Evolutionary conservation across 2,797 vertebrate genomes (phyloP).

Genomic region (Crossoptilon crossoptilon): DNA sequence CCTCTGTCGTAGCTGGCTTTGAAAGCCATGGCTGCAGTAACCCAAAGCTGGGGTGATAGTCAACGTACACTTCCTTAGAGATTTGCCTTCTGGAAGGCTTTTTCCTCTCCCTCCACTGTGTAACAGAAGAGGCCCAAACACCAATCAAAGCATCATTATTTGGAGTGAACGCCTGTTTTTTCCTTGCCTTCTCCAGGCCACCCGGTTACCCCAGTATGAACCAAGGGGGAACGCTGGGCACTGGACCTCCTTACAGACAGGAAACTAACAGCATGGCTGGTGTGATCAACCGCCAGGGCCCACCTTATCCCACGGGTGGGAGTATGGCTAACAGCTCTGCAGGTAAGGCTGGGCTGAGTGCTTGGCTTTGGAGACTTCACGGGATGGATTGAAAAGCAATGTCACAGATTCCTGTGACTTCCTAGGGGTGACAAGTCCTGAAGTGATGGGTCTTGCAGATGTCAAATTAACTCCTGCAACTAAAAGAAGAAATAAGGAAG

Average conservation of each 20-base stretch:
- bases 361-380: neutral
- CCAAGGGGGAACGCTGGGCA: slow-evolving; percentile 92
- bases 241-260: slow-evolving; percentile 92
- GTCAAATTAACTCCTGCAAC: slow-evolving; percentile 75
- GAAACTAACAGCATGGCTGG: slow-evolving; percentile 97
- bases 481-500: slow-evolving; percentile 98
- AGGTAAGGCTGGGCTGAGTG: slow-evolving; percentile 79
- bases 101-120: accelerated
- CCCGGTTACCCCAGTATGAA: slow-evolving; percentile 96
- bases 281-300: slow-evolving; percentile 96
- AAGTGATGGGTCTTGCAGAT: slow-evolving; percentile 89
- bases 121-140: neutral
- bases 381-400: neutral
- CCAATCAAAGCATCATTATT: neutral
- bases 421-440: slow-evolving; percentile 94
- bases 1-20: neutral
- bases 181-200: slow-evolving; percentile 83
- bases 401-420: slow-evolving; percentile 23
- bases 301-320: slow-evolving; percentile 91
- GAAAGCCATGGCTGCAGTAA: neutral
- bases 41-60: accelerated
- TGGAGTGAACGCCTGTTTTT: neutral
- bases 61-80: accelerated
- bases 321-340: slow-evolving; percentile 96
- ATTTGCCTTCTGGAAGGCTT: neutral